Conservation (phyloP, 2,888 invertebrate genomes). For the Pterostichus madidus region DNA sequence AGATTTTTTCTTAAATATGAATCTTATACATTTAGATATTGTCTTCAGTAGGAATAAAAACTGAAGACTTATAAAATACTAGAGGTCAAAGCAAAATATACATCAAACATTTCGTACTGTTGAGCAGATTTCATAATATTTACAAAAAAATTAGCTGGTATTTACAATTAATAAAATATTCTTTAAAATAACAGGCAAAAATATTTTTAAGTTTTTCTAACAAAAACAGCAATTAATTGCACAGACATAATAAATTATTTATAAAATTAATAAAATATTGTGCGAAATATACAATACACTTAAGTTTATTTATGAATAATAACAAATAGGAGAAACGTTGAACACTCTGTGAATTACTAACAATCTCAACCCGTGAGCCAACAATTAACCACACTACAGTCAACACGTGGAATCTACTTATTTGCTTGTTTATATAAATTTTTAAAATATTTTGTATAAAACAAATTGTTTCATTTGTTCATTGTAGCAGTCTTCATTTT, state of each 20-base stretch:
- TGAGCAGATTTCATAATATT: constrained; percentile 5
- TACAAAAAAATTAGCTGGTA: constrained; percentile 28
- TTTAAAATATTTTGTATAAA: constrained; percentile 51
- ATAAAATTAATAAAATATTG: background rate
- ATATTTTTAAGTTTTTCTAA: too few species aligned
- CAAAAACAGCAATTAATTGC: background rate
- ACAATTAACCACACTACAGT: constrained; percentile 25
- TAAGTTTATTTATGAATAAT: too few species aligned
- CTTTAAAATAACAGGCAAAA: background rate
- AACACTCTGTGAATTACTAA: constrained; percentile 40
- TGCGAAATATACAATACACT: background rate
- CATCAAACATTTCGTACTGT: constrained; percentile 2
- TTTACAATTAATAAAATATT: constrained; percentile 1
- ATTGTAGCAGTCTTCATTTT: constrained; percentile 54
- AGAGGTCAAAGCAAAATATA: background rate
- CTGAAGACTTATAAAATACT: constrained; percentile 12
- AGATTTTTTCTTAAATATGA: constrained; percentile 6
- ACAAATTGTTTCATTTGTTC: constrained; percentile 54
- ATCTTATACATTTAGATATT: constrained; percentile 34
- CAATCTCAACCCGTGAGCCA: constrained; percentile 43
- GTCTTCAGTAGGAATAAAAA: constrained; percentile 36
- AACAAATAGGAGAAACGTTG: background rate
- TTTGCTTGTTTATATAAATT: background rate
- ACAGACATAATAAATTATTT: background rate
- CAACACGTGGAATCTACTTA: constrained; percentile 26